Evolutionary conservation across 2,888 invertebrate species (phyloP), one percentile per base, ranked within the genome.

Genomic region (Xylota sylvarum): DNA sequence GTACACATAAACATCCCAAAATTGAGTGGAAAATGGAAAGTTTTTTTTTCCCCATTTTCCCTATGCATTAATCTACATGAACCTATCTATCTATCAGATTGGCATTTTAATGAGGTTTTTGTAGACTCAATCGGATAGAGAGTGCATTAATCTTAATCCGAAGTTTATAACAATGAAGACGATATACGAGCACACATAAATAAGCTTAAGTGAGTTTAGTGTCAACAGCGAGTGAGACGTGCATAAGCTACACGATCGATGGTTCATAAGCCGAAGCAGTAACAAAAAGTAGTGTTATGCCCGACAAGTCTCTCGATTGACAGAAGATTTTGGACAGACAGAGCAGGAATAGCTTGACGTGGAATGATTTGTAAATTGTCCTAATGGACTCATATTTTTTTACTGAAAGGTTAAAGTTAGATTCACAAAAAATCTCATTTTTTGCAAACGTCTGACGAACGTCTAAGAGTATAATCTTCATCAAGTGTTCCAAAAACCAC

Each of bases 1-100:
- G 17, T 48, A 46, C 17, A 32, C 30, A 69, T 17, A 56, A 55
- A 23, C 46, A 23, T 32, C 9, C 32, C 14, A 23, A 10, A 65
- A 65, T 65, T 50, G 50, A 19, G 32, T 65, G 43, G 46, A 46
- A 32, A 35, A 19, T 46, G 46, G 46, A 69, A 43, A 43, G 40
- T 30, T 55, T 69, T 23, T 23, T 23, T 23, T 3, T 23, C 2
- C 37, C 43, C 1, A 12, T 17, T 50, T 12, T 9, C 14, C 4
- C 14, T 43, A 2, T 17, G 48, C 6, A 17, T 48, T 2, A 10
- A 19, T 48, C 5, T 23, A 50, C 5, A 4, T 23, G 40, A n/a
- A 40, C 2, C 40, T n/a, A 43, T 37, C 1, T 37, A 10, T n/a
- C 4, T n/a, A 10, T 50, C 23, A 19, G 23, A 12, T 10, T 10